A percentile compares a stretch with the other conserved stretches of the same genome.
Evolutionary conservation across 1,140 invertebrate genomes (phyloP).

Genomic region (Drosophila truncata): DNA sequence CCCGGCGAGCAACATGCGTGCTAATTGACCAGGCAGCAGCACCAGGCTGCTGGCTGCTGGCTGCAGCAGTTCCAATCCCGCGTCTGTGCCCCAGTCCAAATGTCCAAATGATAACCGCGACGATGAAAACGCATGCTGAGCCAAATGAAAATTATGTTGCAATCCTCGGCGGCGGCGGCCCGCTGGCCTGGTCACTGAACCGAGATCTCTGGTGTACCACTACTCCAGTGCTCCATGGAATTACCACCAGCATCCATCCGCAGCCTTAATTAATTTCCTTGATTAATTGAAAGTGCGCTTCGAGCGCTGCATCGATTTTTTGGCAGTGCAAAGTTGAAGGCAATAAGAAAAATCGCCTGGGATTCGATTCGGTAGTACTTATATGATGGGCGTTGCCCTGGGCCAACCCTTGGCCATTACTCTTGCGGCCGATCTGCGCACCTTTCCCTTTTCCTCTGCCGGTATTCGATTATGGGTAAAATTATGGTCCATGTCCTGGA

Average conservation of each 20-base stretch:
- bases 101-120: slow-evolving; percentile 80
- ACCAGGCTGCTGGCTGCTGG: background rate
- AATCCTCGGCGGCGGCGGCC: slow-evolving; percentile 34
- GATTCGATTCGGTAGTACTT: slow-evolving; percentile 68
- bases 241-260: slow-evolving; percentile 42
- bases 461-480: slow-evolving; percentile 64
- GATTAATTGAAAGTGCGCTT: slow-evolving; percentile 81
- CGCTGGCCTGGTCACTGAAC: slow-evolving; percentile 62
- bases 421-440: slow-evolving; percentile 38
- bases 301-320: slow-evolving; percentile 11
- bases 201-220: slow-evolving; percentile 16
- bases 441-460: slow-evolving; percentile 25
- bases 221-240: slow-evolving; percentile 21
- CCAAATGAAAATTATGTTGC: slow-evolving; percentile 80
- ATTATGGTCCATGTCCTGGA: slow-evolving; percentile 46
- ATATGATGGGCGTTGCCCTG: slow-evolving; percentile 68
- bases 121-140: slow-evolving; percentile 81
- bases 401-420: slow-evolving; percentile 74
- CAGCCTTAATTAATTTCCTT: slow-evolving; percentile 80
- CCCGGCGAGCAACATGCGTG: slow-evolving; percentile 74
- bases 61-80: slow-evolving; percentile 15
- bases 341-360: slow-evolving; percentile 63
- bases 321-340: slow-evolving; percentile 79
- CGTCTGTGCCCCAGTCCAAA: slow-evolving; percentile 31
- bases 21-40: slow-evolving; percentile 68